These are phyloP conservation scores for Dipodomys stephensi DNA, from an alignment of 2,113 vertebrate species.

Conservation along the genomic window DNA sequence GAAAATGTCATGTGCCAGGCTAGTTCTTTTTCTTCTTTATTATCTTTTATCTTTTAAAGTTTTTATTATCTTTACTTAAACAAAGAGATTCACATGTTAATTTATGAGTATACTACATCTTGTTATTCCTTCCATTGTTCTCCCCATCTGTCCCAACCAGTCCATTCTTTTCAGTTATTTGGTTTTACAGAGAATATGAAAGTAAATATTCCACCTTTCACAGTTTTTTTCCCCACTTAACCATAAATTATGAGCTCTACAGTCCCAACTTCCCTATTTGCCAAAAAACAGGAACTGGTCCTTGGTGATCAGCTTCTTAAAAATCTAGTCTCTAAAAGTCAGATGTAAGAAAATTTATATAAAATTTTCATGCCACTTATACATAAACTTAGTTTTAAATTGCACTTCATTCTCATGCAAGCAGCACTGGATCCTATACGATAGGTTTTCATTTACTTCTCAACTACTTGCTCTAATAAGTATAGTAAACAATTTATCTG, in stretches of 20 bases:
- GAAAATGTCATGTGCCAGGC: not conserved
- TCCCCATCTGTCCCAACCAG: too few relatives aligned
- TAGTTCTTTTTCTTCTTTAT: too few relatives aligned
- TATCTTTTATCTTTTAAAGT: too few relatives aligned
- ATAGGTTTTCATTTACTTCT: conserved; percentile 9
- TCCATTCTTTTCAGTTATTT: conserved; percentile 29
- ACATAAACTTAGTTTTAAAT: conserved; percentile 1
- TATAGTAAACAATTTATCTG: conserved; percentile 6
- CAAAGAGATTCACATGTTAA: too few relatives aligned
- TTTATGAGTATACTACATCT: too few relatives aligned
- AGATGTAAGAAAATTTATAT: conserved; percentile 7
- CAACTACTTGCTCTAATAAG: not conserved
- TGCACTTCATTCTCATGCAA: conserved; percentile 35
- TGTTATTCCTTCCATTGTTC: too few relatives aligned
- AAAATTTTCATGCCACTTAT: not conserved
- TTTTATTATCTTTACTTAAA: too few relatives aligned
- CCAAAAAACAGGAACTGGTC: conserved; percentile 50
- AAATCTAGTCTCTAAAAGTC: conserved; percentile 42
- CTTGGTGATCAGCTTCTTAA: conserved; percentile 12
- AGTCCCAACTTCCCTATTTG: conserved; percentile 53
- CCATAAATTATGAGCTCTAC: conserved; percentile 42
- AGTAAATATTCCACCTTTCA: conserved; percentile 37
- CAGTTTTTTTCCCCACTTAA: conserved; percentile 29
- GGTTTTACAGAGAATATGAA: conserved; percentile 39
- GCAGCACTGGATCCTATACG: not conserved